These are phyloP conservation scores for Vollenhovia emeryi DNA, from an alignment of 1,140 invertebrate species.

Conservation along the genomic window DNA sequence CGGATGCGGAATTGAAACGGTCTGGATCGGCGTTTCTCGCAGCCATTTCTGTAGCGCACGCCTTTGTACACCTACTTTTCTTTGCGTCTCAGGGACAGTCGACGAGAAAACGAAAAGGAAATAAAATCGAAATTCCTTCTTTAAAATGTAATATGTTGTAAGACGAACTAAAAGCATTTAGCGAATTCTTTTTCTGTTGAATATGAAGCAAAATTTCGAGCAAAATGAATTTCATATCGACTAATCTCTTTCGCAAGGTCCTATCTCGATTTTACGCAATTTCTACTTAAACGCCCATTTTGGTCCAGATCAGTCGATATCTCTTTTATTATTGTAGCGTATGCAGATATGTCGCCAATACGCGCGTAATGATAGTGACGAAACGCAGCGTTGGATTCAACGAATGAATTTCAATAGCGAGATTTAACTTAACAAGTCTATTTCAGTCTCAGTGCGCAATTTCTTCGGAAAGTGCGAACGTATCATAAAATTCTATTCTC, in stretches of 20 bases:
- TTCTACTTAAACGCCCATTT: too few relatives aligned
- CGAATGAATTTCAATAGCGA: conserved; percentile 6
- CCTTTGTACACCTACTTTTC: neutral
- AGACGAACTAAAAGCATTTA: neutral
- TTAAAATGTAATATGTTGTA: neutral
- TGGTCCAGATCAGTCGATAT: too few relatives aligned
- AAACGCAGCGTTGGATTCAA: neutral
- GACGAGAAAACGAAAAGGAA: neutral
- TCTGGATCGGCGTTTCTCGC: conserved; percentile 19
- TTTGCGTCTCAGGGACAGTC: neutral
- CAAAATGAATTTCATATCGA: neutral
- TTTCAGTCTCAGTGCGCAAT: neutral
- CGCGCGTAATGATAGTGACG: neutral
- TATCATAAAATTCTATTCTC: conserved; percentile 11
- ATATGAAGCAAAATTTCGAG: neutral
- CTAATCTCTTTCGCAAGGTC: too few relatives aligned
- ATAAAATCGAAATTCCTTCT: conserved; percentile 3
- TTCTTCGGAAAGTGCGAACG: neutral
- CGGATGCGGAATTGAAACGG: conserved; percentile 16
- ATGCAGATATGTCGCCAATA: neutral
- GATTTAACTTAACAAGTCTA: neutral
- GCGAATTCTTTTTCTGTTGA: neutral
- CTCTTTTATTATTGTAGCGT: neutral
- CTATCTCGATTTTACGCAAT: too few relatives aligned
- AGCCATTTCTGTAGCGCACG: neutral